Evolutionary conservation across 2,113 vertebrate species (phyloP).

Genomic region (Macaca fascicularis): DNA sequence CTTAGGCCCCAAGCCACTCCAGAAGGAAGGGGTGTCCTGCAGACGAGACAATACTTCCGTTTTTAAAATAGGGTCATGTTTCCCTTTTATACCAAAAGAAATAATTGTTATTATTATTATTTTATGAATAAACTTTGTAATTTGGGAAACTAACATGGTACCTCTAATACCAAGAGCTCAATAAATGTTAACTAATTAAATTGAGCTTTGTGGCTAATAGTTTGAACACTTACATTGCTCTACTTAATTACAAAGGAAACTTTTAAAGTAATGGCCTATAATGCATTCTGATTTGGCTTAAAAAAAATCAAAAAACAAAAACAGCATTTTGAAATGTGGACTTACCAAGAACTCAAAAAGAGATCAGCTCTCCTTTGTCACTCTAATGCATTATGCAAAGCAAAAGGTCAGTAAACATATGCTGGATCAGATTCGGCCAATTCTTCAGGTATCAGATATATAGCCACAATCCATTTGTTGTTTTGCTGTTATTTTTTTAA

Average conservation of each 20-base stretch:
- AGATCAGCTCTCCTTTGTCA: background rate
- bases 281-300: background rate
- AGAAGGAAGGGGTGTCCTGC: background rate
- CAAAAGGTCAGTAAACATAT: background rate
- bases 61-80: background rate
- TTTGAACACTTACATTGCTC: no score
- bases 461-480: background rate
- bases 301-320: background rate
- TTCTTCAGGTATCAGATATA: background rate
- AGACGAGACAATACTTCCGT: background rate
- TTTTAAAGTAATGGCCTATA: background rate
- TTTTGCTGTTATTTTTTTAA: constrained; percentile 34
- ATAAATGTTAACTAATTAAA: no score
- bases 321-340: background rate
- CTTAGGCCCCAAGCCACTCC: background rate
- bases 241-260: no score
- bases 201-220: no score
- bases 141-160: no score
- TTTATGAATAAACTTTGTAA: no score
- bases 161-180: no score
- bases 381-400: background rate
- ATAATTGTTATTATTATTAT: background rate
- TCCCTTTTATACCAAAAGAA: constrained; percentile 19
- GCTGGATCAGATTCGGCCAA: background rate
- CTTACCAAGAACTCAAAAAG: background rate